Evolutionary conservation across 1,140 invertebrate genomes (phyloP), one percentile per base, ranked within the genome.

Genomic region (Dinothrombium tinctorium): DNA sequence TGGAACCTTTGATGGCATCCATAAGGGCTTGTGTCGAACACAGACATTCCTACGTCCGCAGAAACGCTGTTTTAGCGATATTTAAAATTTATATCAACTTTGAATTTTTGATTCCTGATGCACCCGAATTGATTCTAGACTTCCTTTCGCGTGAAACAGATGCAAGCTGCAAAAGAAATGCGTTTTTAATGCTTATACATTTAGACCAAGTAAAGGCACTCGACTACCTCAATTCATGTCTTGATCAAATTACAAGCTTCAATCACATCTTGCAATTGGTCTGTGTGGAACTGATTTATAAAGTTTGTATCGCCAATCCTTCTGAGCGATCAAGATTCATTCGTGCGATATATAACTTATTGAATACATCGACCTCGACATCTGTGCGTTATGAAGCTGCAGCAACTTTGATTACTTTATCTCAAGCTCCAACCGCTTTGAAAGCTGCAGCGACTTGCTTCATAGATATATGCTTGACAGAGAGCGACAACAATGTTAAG

Each of bases 401-500:
- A 40, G 90, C 90, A 23, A 98, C 92, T n/a, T 66, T 99, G n/a
- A 80, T 98, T n/a, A 98, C 90, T 1, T 65, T 99, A 9, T 94
- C 87, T 2, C 82, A 70, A 57, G 89, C 87, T 1, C 90, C 92
- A 3, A 87, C 90, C 17, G 90, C 92, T 7, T 80, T 98, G 46
- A 92, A 90, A 67, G 84, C 89, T 22, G 92, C 90, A 21, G 90
- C 90, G 11, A 76, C 74, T 24, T 90, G 87, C 59, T 99, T 98
- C 59, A 96, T 99, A 53, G 92, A 99, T 54, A 62, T 99, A 44
- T 87, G 98, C 46, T 77, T 95, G 4, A 96, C 96, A 63, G 92
- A 98, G 61, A 94, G 86, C 59, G 94, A 99, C 57, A 99, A 99
- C 60, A 99, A 99, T 67, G 90, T 99, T 1, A 99, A 99, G 62